phyloP scores from a whole-genome alignment of 2,797 vertebrate species.

The Diglossa cyanea region DNA sequence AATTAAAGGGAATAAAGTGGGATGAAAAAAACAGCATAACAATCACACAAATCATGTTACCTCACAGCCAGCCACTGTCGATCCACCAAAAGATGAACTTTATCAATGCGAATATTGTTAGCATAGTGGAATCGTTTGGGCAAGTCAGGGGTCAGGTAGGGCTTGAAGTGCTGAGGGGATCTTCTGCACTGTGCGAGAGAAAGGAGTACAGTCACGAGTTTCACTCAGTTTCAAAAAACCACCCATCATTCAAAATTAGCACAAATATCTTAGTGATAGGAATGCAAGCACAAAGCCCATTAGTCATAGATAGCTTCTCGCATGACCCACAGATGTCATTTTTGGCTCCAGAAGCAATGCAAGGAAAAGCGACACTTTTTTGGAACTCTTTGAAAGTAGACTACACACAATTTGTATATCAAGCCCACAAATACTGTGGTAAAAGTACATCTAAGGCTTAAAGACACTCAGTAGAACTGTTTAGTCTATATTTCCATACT shows the following conservation, averaged over 20 bases:
- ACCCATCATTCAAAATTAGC: not conserved
- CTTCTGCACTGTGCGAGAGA: constrained; percentile 83
- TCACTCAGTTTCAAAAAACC: not conserved
- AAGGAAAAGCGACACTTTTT: not conserved
- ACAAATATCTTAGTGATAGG: not conserved
- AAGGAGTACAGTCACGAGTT: not conserved
- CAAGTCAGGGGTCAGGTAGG: constrained; percentile 86
- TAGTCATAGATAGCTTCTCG: not conserved
- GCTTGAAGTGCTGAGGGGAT: constrained; percentile 84
- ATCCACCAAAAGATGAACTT: constrained; percentile 86
- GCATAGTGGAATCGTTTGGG: constrained; percentile 92
- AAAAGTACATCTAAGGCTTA: not conserved
- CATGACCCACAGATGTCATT: not conserved
- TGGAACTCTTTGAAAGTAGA: not conserved
- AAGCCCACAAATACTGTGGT: not conserved
- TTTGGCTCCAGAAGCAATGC: not conserved
- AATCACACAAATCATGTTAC: constrained; percentile 57
- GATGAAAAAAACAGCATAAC: not conserved
- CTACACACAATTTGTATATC: not conserved
- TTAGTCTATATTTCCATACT: not conserved
- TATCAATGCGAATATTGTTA: constrained; percentile 87
- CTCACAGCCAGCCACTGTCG: constrained; percentile 84
- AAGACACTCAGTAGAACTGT: not conserved
- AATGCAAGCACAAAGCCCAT: not conserved
- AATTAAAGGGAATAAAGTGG: not conserved